A percentile compares a stretch with the other conserved stretches of the same genome.
Evolutionary conservation across 2,113 vertebrate genomes (phyloP).

Genomic region (Anarhynchus alexandrinus): DNA sequence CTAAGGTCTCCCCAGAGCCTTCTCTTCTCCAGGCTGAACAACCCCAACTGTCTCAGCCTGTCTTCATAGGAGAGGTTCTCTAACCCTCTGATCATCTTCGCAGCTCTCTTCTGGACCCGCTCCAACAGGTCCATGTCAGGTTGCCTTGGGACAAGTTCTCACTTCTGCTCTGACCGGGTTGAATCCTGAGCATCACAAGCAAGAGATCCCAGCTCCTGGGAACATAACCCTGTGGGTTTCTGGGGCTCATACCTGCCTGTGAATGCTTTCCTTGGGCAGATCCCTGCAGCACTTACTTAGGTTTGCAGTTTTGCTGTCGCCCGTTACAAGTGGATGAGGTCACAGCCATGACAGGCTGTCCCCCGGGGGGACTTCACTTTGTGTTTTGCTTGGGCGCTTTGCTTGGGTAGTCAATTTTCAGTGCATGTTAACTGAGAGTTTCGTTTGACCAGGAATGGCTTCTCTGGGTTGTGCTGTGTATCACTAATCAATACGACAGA

Average conservation of each 20-base stretch:
- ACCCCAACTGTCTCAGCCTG: no score
- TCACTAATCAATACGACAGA: not conserved
- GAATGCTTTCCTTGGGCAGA: not conserved
- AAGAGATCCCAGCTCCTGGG: not conserved
- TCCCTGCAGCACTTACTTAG: not conserved
- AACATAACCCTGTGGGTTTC: not conserved
- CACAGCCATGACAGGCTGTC: not conserved
- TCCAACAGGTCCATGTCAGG: no score
- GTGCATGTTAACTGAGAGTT: not conserved
- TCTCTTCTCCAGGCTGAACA: no score
- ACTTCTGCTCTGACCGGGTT: not conserved
- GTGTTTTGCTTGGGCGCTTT: not conserved
- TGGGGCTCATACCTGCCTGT: accelerated
- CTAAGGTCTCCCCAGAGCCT: no score
- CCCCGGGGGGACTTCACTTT: not conserved
- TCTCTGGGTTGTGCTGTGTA: not conserved
- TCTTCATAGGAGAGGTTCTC: no score
- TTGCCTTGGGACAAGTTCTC: not conserved
- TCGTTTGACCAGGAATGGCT: not conserved
- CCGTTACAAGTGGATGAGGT: not conserved
- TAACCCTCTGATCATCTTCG: no score
- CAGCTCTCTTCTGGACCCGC: no score
- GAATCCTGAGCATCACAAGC: not conserved
- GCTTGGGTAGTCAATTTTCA: not conserved
- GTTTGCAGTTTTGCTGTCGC: not conserved